Base-by-base conservation (phyloP, 2,113 vertebrate species). In the Poeciliopsis turrubarensis region DNA sequence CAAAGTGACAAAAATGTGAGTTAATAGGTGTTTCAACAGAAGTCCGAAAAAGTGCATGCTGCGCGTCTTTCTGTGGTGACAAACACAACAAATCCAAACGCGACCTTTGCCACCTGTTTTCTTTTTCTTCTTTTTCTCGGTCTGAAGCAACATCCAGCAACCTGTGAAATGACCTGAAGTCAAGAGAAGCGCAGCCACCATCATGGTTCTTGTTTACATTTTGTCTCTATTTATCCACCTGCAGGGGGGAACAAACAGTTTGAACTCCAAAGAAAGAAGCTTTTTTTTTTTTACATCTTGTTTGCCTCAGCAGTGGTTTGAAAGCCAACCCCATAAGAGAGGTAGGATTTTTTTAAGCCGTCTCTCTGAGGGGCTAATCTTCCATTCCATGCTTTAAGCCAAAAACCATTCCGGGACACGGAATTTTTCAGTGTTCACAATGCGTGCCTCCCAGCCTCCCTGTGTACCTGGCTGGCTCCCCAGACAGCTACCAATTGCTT, bases 341-440 rank as follows among this genome's bases (percentile, higher is more conserved):
- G 61, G 68, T 77, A 79, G 78, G 88, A 83, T 81, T 72, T 87
- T 82, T 84, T 72, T 72, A 8, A 85, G 82, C 78, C 60, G 70
- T 77, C 77, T 77, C 79, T 69, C 78, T 15, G 26, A 82, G 89
- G 85, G 93, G 87, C 78, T 85, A 87, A 84, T 89, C 86, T 84
- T 86, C 78, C 79, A 81, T 72, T 78, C 69, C 75, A 39, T 65
- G 72, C 76, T 75, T 70, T 22, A 19, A 72, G 92, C 91, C 91
- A 87, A 88, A 84, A 74, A 83, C 79, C 80, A 86, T 86, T 86
- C 81, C 26, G 79, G 65, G 54, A 57, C 17, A 81, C 81, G 86
- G 65, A 81, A 88, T 89, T 91, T 90, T 90, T 89, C 75, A 76
- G 83, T 84, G 70, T 83, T 90, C 86, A 89, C 80, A 86, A 83